Evolutionary conservation across 2,113 vertebrate species (phyloP).

Genomic region (Hemiprocne comata): DNA sequence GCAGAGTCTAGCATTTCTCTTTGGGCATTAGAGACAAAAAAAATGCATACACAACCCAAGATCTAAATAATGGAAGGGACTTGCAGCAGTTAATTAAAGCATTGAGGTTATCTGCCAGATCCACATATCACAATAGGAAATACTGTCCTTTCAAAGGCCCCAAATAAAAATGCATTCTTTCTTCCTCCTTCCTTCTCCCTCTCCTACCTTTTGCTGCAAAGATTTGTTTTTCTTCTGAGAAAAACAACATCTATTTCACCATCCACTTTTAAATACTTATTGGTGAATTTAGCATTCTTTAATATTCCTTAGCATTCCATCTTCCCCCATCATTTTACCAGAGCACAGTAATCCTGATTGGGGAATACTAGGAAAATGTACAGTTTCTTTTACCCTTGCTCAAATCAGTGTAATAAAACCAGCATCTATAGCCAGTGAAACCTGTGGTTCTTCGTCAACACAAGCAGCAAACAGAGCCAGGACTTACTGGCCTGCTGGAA

Average conservation of each 20-base stretch:
- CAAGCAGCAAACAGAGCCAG: not conserved
- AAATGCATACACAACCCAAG: not conserved
- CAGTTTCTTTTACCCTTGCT: not conserved
- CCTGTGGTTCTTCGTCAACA: not conserved
- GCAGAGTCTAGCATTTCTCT: not conserved
- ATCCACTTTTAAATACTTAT: constrained; percentile 1
- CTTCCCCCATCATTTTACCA: not conserved
- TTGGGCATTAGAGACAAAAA: not conserved
- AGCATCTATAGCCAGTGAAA: not conserved
- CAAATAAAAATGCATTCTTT: not conserved
- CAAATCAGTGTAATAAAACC: not conserved
- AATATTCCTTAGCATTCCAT: not conserved
- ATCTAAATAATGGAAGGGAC: not conserved
- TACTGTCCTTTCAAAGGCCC: not conserved
- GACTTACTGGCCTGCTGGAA: not conserved
- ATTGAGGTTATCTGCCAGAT: not conserved
- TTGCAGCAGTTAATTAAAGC: not conserved
- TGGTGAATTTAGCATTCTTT: not conserved
- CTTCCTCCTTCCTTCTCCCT: not conserved
- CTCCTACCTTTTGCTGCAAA: not conserved
- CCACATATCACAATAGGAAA: not conserved
- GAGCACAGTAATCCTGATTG: not conserved
- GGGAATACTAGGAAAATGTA: not conserved
- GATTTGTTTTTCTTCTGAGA: not conserved
- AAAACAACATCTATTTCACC: not conserved